These are phyloP conservation scores for Astreopora myriophthalma DNA, from an alignment of 64 coral and sea anemone genomes.

Conservation along the genomic window DNA sequence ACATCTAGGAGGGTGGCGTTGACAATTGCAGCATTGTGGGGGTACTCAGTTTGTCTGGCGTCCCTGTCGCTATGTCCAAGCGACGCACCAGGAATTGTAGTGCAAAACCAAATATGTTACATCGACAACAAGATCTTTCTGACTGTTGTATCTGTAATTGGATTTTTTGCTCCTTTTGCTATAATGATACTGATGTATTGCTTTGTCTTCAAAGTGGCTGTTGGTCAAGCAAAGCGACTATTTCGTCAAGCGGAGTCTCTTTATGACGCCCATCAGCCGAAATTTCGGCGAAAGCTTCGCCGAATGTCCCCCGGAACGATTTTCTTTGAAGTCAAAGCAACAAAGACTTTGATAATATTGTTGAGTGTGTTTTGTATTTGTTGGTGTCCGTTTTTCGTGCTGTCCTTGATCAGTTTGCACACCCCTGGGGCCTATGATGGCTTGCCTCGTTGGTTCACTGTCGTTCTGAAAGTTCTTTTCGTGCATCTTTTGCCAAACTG, in stretches of 20 bases:
- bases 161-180: conserved; percentile 75
- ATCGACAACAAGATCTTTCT: conserved; percentile 82
- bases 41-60: conserved; percentile 74
- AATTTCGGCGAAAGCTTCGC: neutral
- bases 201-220: conserved; percentile 91
- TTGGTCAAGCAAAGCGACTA: conserved; percentile 69
- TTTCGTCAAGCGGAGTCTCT: conserved; percentile 73
- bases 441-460: conserved; percentile 30
- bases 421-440: conserved; percentile 28
- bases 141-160: conserved; percentile 76
- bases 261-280: neutral
- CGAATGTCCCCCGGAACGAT: conserved; percentile 44
- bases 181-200: conserved; percentile 93
- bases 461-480: conserved; percentile 58
- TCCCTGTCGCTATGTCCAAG: conserved; percentile 61
- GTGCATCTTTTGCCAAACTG: conserved; percentile 85
- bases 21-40: conserved; percentile 60
- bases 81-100: conserved; percentile 66
- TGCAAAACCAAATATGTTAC: conserved; percentile 62
- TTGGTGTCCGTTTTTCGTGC: conserved; percentile 89
- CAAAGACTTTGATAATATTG: conserved; percentile 89
- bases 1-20: conserved; percentile 49
- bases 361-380: conserved; percentile 88
- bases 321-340: conserved; percentile 94
- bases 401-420: conserved; percentile 76